These are phyloP conservation scores for Salvelinus fontinalis DNA, from an alignment of 2,113 vertebrate species.

Conservation along the genomic window DNA sequence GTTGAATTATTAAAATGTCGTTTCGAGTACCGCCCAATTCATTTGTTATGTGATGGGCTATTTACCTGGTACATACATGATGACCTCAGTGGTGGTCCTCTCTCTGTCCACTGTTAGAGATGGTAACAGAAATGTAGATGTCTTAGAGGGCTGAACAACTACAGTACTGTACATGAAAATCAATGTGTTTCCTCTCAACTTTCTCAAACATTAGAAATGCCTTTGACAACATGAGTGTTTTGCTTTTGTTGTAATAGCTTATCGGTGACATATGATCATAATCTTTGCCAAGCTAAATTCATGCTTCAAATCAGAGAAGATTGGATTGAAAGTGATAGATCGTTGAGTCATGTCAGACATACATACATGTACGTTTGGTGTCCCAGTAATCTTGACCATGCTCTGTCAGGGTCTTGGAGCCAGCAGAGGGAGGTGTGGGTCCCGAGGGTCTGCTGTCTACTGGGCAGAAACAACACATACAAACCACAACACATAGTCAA, in stretches of 20 bases:
- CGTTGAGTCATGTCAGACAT: conserved; percentile 16
- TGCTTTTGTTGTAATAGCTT: too few relatives aligned
- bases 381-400: conserved; percentile 47
- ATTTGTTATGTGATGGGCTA: background rate
- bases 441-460: conserved; percentile 20
- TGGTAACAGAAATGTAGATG: background rate
- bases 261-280: too few relatives aligned
- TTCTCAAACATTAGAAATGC: too few relatives aligned
- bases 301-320: background rate
- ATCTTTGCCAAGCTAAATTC: too few relatives aligned
- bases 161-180: too few relatives aligned
- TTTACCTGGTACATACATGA: conserved; percentile 73
- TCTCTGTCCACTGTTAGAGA: conserved; percentile 38
- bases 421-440: conserved; percentile 3
- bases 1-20: too few relatives aligned
- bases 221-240: too few relatives aligned
- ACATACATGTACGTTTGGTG: conserved; percentile 33
- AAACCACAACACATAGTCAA: background rate
- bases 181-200: too few relatives aligned
- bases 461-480: background rate
- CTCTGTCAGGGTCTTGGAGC: conserved; percentile 24
- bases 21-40: too few relatives aligned
- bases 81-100: conserved; percentile 51
- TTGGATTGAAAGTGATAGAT: background rate
- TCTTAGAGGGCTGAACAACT: too few relatives aligned